Percentiles rank a stretch among this genome's conserved stretches.
phyloP scores from a whole-genome alignment of 2,888 invertebrate genomes.

The Corbicula japonica region DNA sequence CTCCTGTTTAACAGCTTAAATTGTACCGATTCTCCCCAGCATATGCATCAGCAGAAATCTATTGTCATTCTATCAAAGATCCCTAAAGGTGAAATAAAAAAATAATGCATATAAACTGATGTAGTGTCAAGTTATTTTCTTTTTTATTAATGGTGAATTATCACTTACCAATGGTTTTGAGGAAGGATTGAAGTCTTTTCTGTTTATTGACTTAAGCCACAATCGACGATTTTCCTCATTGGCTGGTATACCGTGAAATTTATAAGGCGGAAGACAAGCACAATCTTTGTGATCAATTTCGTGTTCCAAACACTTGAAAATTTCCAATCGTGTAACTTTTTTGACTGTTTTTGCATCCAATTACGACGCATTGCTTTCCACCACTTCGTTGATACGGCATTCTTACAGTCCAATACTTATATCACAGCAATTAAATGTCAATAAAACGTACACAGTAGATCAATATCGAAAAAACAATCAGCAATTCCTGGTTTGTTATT shows the following conservation, averaged over 20 bases:
- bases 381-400: slow-evolving; percentile 40
- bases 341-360: slow-evolving; percentile 37
- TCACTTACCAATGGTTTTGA: slow-evolving; percentile 22
- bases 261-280: slow-evolving; percentile 30
- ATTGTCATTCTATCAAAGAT: too few species aligned
- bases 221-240: slow-evolving; percentile 15
- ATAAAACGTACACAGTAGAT: not conserved
- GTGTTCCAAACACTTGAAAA: slow-evolving; percentile 11
- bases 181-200: slow-evolving; percentile 29
- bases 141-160: not conserved
- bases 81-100: too few species aligned
- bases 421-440: not conserved
- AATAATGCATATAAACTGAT: too few species aligned
- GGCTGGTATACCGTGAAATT: slow-evolving; percentile 33
- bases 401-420: not conserved
- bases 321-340: slow-evolving; percentile 33
- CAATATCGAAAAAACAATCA: not conserved
- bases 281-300: slow-evolving; percentile 23
- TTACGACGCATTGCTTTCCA: slow-evolving; percentile 34
- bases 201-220: slow-evolving; percentile 41
- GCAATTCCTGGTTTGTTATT: not conserved
- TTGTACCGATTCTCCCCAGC: too few species aligned
- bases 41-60: too few species aligned
- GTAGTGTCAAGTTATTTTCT: too few species aligned
- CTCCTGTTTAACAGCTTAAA: too few species aligned